phyloP scores from a whole-genome alignment of 2,888 invertebrate genomes.

The Acrobasis repandana region DNA sequence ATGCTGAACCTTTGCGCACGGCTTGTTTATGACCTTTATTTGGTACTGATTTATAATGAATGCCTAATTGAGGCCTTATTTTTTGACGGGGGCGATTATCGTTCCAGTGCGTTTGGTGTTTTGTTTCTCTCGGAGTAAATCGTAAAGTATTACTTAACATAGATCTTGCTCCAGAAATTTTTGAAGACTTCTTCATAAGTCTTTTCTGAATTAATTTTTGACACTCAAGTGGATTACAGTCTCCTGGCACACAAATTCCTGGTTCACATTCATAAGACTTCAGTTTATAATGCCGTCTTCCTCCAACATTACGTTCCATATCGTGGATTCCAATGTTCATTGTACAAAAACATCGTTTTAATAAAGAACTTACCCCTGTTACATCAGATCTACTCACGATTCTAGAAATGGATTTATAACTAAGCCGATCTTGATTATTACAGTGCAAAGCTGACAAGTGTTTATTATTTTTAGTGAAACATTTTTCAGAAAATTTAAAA shows the following conservation, averaged over 20 bases:
- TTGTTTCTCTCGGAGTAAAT: neutral
- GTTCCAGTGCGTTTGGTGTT: neutral
- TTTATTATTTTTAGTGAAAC: neutral
- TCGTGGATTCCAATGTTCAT: slow-evolving; percentile 32
- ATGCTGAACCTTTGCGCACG: slow-evolving; percentile 39
- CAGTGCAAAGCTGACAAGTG: neutral
- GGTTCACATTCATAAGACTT: slow-evolving; percentile 41
- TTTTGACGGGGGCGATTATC: neutral
- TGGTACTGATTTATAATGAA: slow-evolving; percentile 5
- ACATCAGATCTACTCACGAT: neutral
- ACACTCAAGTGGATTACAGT: slow-evolving; percentile 42
- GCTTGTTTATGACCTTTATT: slow-evolving; percentile 31
- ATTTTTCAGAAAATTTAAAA: slow-evolving; percentile 10
- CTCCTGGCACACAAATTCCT: slow-evolving; percentile 39
- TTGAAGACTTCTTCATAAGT: slow-evolving; percentile 28
- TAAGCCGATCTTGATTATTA: neutral
- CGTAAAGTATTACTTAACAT: neutral
- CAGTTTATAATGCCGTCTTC: neutral
- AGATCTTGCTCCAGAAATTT: slow-evolving; percentile 20
- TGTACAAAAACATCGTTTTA: slow-evolving; percentile 29
- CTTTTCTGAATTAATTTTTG: slow-evolving; percentile 40
- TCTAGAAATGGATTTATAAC: neutral
- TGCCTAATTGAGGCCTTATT: neutral
- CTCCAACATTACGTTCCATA: neutral
- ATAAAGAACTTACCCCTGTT: slow-evolving; percentile 10